Evolutionary conservation across 2,113 vertebrate species (phyloP), one percentile per base, ranked within the genome.

Genomic region (Lasiurus cinereus): DNA sequence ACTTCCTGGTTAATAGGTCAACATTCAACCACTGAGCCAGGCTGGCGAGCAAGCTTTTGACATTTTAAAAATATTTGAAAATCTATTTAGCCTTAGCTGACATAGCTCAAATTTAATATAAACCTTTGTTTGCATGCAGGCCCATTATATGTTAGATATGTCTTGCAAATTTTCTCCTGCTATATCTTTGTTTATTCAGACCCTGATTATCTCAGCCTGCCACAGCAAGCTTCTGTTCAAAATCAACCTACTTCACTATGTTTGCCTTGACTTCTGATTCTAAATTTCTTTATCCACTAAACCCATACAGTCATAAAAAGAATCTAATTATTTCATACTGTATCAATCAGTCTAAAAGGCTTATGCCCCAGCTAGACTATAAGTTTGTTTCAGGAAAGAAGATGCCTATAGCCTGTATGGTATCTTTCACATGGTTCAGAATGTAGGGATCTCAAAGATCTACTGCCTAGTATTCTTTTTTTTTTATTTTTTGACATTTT

Each of bases 31-130:
- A 59, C 8, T 59, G 56, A 59, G 22, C 56, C 9, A 59, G 3
- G 8, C 56, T 3, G 8, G 56, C 22, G 69, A 22, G 18, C 2
- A 83, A 94, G 43, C 0, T 5, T 4, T 76, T 24, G 56, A 31
- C 27, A 90, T 78, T 91, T 84, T 12, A 88, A 70, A 74, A 64
- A 14, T 29, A 70, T 69, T 79, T 79, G 2, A 78, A 66, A 93
- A 12, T 1, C 36, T 72, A 22, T 83, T 82, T 83, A 91, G 22
- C 5, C 11, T 39, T 72, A n/a, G 16, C 50, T 83, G 54, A 92
- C 83, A 74, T 79, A 72, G 29, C 48, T 86, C 27, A 50, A 9
- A 69, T 13, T 92, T 76, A 3, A 84, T 31, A 31, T 62, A 24
- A 82, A 91, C 2, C 18, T 39, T 83, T 96, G 87, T 29, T 36